A percentile compares a stretch with the other conserved stretches of the same genome.
These are phyloP conservation scores for Mesopsocus fuscifrons DNA, from an alignment of 2,888 invertebrate species.

Conservation along the genomic window DNA sequence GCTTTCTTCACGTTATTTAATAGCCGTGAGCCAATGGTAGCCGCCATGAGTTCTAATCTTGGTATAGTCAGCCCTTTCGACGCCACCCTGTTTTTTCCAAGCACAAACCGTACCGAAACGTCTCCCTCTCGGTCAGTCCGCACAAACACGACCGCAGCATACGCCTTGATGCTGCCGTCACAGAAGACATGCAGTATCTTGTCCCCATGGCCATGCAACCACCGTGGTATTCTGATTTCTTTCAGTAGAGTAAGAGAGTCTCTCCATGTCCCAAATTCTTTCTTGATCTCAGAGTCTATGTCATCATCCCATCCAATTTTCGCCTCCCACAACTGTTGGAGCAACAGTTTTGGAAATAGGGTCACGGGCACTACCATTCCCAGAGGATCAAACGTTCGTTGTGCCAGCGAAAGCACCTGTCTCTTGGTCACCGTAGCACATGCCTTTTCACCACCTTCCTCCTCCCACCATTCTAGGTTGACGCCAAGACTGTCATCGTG, in stretches of 20 bases:
- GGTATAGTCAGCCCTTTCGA: not conserved
- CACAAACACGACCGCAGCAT: constrained; percentile 3
- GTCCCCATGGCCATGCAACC: too few species aligned
- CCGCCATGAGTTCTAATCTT: not conserved
- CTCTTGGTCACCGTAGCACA: not conserved
- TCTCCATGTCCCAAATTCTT: not conserved
- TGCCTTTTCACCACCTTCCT: too few species aligned
- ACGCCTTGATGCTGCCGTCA: not conserved
- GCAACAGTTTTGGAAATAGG: not conserved
- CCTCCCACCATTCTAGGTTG: too few species aligned
- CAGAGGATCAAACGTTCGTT: not conserved
- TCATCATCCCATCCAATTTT: not conserved
- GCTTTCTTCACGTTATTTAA: not conserved
- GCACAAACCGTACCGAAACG: not conserved
- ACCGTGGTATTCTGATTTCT: too few species aligned
- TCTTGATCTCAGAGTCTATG: not conserved
- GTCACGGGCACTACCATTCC: constrained; percentile 1
- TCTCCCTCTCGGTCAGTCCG: too few species aligned
- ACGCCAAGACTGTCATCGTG: not conserved
- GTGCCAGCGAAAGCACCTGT: not conserved
- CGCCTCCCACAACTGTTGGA: not conserved
- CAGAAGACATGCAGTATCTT: not conserved
- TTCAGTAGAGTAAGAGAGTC: not conserved
- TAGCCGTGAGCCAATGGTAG: not conserved
- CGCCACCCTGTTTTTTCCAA: not conserved